Conservation (phyloP, 2,113 vertebrate species). For the Neotoma lepida region DNA sequence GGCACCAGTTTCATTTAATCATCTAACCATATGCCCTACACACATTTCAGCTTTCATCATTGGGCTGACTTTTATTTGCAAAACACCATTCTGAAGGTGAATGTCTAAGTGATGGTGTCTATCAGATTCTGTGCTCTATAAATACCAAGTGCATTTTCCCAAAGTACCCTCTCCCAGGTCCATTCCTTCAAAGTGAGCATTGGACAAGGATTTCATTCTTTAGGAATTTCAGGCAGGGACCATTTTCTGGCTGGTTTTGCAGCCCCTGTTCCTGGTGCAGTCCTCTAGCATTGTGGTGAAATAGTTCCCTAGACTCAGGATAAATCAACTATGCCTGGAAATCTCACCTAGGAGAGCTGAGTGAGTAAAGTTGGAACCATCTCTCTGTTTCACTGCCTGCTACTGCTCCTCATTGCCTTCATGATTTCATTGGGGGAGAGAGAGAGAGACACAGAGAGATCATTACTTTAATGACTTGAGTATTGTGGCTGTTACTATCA, state of each 20-base stretch:
- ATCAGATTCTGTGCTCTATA: conserved; percentile 14
- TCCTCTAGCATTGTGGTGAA: neutral
- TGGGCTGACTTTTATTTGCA: conserved; percentile 41
- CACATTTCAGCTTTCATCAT: conserved; percentile 44
- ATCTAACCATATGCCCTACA: neutral
- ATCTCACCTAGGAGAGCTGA: neutral
- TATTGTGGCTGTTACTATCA: neutral
- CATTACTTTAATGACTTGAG: neutral
- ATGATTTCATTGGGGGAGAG: neutral
- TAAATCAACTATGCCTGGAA: neutral
- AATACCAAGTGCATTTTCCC: conserved; percentile 35
- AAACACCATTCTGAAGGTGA: conserved; percentile 13
- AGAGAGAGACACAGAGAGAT: too few species aligned
- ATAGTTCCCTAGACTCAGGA: neutral
- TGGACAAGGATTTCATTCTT: conserved; percentile 29
- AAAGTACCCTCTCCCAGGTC: neutral
- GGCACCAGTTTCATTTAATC: neutral
- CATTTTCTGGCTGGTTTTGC: neutral
- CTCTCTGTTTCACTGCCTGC: fast-evolving
- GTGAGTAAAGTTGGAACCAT: neutral
- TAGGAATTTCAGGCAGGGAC: neutral
- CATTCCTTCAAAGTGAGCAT: conserved; percentile 36
- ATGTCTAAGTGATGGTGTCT: conserved; percentile 28
- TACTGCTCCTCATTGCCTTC: fast-evolving
- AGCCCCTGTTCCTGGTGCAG: neutral